Percentiles rank a stretch among this genome's conserved stretches.
Evolutionary conservation across 2,113 vertebrate genomes (phyloP).

Genomic region (Ctenomys sociabilis): DNA sequence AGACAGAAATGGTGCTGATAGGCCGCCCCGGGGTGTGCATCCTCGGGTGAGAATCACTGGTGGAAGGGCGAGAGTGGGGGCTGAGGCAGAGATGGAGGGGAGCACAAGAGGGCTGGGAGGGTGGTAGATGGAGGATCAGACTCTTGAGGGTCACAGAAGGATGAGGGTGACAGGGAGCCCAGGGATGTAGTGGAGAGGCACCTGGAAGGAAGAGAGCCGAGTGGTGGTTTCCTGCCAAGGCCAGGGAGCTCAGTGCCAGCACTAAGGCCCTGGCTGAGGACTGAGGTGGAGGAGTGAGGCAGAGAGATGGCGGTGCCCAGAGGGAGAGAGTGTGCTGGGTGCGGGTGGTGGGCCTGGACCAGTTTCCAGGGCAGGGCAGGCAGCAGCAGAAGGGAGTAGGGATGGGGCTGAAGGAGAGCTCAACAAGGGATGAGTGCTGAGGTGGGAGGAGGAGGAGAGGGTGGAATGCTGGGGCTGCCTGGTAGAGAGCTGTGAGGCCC

Average conservation of each 20-base stretch:
- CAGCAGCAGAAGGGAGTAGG: too few species aligned
- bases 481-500: not conserved
- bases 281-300: not conserved
- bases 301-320: not conserved
- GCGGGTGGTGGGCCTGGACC: not conserved
- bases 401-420: not conserved
- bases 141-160: too few species aligned
- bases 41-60: too few species aligned
- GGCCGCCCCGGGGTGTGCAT: too few species aligned
- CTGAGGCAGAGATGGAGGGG: too few species aligned
- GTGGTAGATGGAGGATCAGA: too few species aligned
- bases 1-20: too few species aligned
- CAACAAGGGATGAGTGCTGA: not conserved
- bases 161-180: not conserved
- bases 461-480: not conserved
- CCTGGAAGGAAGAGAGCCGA: not conserved
- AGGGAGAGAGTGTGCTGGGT: accelerated
- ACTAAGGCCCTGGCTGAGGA: not conserved
- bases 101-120: too few species aligned
- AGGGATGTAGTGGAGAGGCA: not conserved
- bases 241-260: not conserved
- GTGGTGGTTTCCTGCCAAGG: too few species aligned
- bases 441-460: not conserved
- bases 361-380: not conserved
- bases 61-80: too few species aligned